Conservation (phyloP, 2,113 vertebrate genomes). For the Parotia lawesii region DNA sequence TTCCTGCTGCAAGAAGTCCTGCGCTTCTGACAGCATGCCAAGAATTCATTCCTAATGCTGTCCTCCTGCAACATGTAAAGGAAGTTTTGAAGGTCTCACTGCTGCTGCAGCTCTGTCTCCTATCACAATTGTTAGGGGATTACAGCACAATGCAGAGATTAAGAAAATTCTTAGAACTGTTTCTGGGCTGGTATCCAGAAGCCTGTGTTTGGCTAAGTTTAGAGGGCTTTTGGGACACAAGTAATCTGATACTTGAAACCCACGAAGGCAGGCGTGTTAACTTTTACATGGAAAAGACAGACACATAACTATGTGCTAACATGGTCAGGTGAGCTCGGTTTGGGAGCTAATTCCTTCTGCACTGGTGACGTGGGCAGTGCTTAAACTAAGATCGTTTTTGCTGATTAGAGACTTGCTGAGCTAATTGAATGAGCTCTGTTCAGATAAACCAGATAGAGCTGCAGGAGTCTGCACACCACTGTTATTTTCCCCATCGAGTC, state of each 20-base stretch:
- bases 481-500: neutral
- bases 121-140: neutral
- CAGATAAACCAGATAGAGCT: neutral
- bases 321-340: neutral
- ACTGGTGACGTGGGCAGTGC: neutral
- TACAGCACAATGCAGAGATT: neutral
- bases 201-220: neutral
- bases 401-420: slow-evolving; percentile 36
- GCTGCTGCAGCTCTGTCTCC: neutral
- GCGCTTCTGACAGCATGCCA: neutral
- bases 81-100: neutral
- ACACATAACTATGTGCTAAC: neutral
- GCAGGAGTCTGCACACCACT: neutral
- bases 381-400: neutral
- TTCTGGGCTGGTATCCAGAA: neutral
- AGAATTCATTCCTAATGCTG: neutral
- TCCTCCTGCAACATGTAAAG: neutral
- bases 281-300: neutral
- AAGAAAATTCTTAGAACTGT: neutral
- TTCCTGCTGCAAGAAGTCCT: neutral
- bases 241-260: neutral
- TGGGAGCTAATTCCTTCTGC: neutral
- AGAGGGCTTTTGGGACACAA: neutral
- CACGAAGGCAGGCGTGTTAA: neutral
- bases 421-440: neutral